Percentiles rank a stretch among this genome's conserved stretches.
Evolutionary conservation across 2,888 invertebrate genomes (phyloP).

Genomic region (Netelia melanura): DNA sequence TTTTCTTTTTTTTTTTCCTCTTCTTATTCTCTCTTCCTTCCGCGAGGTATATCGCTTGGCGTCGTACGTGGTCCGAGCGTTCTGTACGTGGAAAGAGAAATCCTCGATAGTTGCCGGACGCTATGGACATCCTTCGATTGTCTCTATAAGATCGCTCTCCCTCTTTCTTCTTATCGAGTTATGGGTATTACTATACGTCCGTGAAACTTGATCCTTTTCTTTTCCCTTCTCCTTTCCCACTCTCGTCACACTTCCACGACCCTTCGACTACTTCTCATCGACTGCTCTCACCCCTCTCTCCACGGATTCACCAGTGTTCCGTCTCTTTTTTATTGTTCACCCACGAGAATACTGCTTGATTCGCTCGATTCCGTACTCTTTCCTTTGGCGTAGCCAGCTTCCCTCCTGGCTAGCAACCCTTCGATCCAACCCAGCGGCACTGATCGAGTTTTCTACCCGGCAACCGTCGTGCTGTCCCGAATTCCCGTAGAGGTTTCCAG

Average conservation of each 20-base stretch:
- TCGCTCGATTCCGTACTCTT: constrained; percentile 59
- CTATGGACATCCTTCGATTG: constrained; percentile 57
- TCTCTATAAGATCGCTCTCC: constrained; percentile 44
- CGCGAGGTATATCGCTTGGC: constrained; percentile 34
- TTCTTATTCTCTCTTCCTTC: constrained; percentile 28
- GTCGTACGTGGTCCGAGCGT: constrained; percentile 22
- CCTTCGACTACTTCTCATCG: constrained; percentile 58
- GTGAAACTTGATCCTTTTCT: constrained; percentile 69
- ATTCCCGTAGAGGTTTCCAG: constrained; percentile 43
- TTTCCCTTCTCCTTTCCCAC: constrained; percentile 42
- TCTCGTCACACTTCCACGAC: constrained; percentile 8
- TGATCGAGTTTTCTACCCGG: constrained; percentile 79
- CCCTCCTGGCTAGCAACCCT: constrained; percentile 30
- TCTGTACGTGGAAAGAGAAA: constrained; percentile 51
- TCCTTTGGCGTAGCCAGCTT: constrained; percentile 40
- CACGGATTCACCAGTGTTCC: constrained; percentile 53
- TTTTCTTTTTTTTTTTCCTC: constrained; percentile 12
- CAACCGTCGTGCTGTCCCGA: constrained; percentile 45
- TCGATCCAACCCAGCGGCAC: constrained; percentile 67
- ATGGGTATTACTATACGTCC: constrained; percentile 56
- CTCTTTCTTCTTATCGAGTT: constrained; percentile 28
- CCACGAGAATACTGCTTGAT: constrained; percentile 63
- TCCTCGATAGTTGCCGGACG: constrained; percentile 46
- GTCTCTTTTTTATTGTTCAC: constrained; percentile 57
- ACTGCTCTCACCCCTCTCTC: constrained; percentile 55